These are phyloP conservation scores for Brachyhypopomus gauderio DNA, from an alignment of 2,113 vertebrate genomes.

Conservation along the genomic window DNA sequence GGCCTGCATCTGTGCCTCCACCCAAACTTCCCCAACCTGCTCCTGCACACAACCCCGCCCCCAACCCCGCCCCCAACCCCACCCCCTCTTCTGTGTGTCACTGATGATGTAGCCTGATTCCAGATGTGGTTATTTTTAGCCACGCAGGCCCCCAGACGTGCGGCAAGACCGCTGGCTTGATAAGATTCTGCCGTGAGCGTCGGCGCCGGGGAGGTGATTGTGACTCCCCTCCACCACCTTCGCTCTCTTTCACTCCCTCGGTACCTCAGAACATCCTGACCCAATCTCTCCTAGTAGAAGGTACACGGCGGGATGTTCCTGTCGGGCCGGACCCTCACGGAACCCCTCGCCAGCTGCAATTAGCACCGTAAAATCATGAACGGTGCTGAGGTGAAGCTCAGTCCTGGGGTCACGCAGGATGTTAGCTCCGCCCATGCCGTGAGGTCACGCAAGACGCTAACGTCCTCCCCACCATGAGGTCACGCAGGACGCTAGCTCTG, in stretches of 20 bases:
- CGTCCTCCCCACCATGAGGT: neutral
- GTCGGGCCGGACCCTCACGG: neutral
- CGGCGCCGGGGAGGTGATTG: slow-evolving; percentile 29
- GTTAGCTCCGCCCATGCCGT: no score
- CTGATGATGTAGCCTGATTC: neutral
- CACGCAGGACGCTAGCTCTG: neutral
- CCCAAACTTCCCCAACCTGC: no score
- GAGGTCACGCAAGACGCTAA: no score
- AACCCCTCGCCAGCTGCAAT: neutral
- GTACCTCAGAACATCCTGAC: slow-evolving; percentile 1
- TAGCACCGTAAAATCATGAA: neutral
- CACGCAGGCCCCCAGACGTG: neutral
- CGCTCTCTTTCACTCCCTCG: neutral
- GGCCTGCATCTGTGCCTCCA: neutral
- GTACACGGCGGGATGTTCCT: neutral
- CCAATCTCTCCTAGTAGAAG: neutral
- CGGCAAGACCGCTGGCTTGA: slow-evolving; percentile 14
- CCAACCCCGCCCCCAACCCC: no score
- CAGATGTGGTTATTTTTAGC: slow-evolving; percentile 48
- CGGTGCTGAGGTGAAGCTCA: no score
- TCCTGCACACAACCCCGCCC: no score
- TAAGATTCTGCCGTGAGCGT: slow-evolving; percentile 31
- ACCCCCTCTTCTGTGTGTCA: no score
- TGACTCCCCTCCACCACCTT: neutral
- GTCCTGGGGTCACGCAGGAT: no score